Evolutionary conservation across 2,797 vertebrate species (phyloP).

Genomic region (Myotis planiceps): DNA sequence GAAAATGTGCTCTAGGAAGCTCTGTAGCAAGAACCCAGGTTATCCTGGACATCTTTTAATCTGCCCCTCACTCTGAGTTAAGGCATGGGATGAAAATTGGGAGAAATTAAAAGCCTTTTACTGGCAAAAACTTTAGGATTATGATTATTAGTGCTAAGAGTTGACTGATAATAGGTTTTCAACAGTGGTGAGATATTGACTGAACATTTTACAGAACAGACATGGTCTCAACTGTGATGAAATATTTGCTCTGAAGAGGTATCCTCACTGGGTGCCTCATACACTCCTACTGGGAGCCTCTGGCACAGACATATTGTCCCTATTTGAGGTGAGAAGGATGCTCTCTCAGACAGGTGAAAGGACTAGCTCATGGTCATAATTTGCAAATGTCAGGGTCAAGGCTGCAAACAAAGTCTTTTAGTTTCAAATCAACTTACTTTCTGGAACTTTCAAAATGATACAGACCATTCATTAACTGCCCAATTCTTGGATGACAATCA

Average conservation of each 20-base stretch:
- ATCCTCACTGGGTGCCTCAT: background rate
- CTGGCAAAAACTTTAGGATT: background rate
- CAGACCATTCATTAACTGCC: constrained; percentile 14
- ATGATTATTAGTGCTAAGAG: background rate
- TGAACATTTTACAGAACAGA: background rate
- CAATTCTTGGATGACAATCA: background rate
- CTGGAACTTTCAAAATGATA: background rate
- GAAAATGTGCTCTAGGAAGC: background rate
- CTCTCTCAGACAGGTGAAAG: background rate
- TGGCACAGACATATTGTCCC: background rate
- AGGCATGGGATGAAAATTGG: background rate
- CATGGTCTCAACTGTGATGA: background rate
- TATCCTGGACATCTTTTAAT: background rate
- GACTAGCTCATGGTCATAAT: background rate
- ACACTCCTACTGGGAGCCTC: background rate
- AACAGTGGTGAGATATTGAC: background rate
- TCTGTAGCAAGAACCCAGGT: background rate
- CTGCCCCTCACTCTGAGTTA: background rate
- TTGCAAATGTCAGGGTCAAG: constrained; percentile 53
- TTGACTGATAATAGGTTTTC: background rate
- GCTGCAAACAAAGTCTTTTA: constrained; percentile 29
- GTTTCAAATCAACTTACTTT: constrained; percentile 6
- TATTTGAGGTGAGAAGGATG: background rate
- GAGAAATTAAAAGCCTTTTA: background rate
- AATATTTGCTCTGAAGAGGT: background rate